Conservation (phyloP, 2,113 vertebrate genomes). For the Glaucidium brasilianum region DNA sequence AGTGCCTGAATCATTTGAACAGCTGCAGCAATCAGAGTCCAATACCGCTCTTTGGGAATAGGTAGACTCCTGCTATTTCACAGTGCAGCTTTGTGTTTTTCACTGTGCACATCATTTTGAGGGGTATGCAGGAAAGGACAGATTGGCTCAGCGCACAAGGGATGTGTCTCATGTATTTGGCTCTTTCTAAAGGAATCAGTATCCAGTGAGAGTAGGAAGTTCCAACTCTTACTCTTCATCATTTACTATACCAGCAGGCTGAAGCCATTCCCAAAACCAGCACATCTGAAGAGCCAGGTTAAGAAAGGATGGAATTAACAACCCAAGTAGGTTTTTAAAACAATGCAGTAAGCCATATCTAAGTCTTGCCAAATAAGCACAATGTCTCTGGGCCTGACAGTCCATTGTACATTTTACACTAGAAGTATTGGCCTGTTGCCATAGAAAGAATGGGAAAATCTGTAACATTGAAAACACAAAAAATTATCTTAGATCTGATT, state of each 20-base stretch:
- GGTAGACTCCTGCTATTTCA: neutral
- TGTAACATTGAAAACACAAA: neutral
- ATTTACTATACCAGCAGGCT: neutral
- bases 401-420: neutral
- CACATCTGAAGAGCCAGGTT: neutral
- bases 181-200: neutral
- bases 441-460: neutral
- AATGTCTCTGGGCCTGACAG: neutral
- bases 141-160: neutral
- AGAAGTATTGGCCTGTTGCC: neutral
- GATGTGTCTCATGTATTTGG: neutral
- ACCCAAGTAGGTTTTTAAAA: neutral
- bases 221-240: neutral
- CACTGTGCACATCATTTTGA: neutral
- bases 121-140: neutral
- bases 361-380: neutral
- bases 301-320: neutral
- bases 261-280: neutral
- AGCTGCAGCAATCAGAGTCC: constrained; percentile 7
- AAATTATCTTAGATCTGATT: neutral
- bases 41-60: neutral
- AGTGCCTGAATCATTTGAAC: neutral
- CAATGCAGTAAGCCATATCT: neutral
- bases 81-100: neutral
- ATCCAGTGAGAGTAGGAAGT: neutral